These are phyloP conservation scores for Galerucella pusilla DNA, from an alignment of 2,888 invertebrate species.

Conservation along the genomic window DNA sequence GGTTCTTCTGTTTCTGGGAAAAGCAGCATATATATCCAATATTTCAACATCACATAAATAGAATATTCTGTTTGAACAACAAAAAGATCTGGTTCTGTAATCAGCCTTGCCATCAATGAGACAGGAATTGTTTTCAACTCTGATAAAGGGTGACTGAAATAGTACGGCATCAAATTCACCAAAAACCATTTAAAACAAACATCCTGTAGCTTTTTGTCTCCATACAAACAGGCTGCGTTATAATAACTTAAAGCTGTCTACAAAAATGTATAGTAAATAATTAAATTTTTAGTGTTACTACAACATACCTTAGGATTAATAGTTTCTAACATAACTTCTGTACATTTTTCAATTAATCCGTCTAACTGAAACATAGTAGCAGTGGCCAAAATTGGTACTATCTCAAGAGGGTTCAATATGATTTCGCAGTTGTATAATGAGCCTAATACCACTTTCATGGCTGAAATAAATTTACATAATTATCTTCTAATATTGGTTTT, in stretches of 20 bases:
- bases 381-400: conserved; percentile 77
- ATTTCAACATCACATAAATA: conserved; percentile 76
- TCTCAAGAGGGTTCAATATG: conserved; percentile 74
- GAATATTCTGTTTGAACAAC: conserved; percentile 85
- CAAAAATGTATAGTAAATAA: conserved; percentile 16
- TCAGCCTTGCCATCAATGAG: conserved; percentile 74
- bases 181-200: conserved; percentile 77
- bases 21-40: conserved; percentile 74
- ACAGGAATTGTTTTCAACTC: conserved; percentile 73
- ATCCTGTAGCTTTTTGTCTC: conserved; percentile 71
- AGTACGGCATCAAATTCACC: conserved; percentile 74
- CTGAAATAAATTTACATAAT: conserved; percentile 63
- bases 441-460: conserved; percentile 77
- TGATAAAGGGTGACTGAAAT: conserved; percentile 67
- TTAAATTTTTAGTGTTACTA: neutral
- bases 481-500: neutral
- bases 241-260: conserved; percentile 77
- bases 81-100: conserved; percentile 74
- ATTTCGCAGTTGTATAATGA: conserved; percentile 82
- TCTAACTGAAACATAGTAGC: conserved; percentile 80
- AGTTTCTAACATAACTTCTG: conserved; percentile 80
- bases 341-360: conserved; percentile 77
- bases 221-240: conserved; percentile 76
- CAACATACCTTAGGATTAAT: conserved; percentile 71
- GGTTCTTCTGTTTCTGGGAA: conserved; percentile 59